Conservation (phyloP, 2,888 invertebrate genomes). For the Drosophila multiciliata region DNA sequence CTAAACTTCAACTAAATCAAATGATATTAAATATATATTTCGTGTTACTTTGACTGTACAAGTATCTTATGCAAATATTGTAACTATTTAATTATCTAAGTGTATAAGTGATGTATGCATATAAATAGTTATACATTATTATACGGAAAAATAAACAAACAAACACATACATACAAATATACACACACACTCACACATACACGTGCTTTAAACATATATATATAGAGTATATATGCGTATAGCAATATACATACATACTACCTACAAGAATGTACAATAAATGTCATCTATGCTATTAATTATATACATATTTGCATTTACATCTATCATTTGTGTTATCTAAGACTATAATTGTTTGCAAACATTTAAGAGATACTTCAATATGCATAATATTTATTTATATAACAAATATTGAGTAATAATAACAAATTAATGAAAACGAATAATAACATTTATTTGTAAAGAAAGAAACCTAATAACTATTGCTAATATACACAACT, state of each 20-base stretch:
- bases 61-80: conserved; percentile 37
- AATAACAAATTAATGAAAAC: conserved; percentile 15
- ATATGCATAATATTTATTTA: conserved; percentile 67
- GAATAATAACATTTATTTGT: conserved; percentile 44
- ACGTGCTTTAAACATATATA: conserved; percentile 25
- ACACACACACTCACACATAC: conserved; percentile 8
- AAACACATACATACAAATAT: conserved; percentile 15
- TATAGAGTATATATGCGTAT: conserved; percentile 30
- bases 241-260: conserved; percentile 38
- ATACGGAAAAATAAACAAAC: conserved; percentile 24
- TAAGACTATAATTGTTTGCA: conserved; percentile 80
- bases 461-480: conserved; percentile 54
- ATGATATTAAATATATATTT: conserved; percentile 53
- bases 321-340: conserved; percentile 75
- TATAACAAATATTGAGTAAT: conserved; percentile 43
- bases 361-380: conserved; percentile 53
- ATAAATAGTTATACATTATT: conserved; percentile 38
- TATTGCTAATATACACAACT: conserved; percentile 81
- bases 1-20: conserved; percentile 40
- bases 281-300: conserved; percentile 49
- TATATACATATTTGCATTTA: conserved; percentile 47
- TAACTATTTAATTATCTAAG: conserved; percentile 36
- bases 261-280: conserved; percentile 58
- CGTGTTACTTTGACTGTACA: conserved; percentile 65
- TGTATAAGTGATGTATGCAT: conserved; percentile 53